Conservation (phyloP, 2,888 invertebrate genomes). For the Gandaritis pyraliata region DNA sequence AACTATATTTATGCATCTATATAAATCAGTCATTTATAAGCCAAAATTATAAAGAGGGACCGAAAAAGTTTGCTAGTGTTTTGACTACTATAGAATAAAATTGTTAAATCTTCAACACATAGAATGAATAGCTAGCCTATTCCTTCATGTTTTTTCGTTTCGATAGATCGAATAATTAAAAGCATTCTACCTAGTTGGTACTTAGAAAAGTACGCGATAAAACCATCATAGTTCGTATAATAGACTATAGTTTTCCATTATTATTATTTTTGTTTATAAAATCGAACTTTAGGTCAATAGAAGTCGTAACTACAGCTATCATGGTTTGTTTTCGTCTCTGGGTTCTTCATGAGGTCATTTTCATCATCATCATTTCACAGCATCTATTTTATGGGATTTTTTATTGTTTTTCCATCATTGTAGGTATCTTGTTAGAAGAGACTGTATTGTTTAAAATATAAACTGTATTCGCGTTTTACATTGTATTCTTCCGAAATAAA, state of each 20-base stretch:
- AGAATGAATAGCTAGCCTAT: constrained; percentile 12
- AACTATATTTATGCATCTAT: neutral
- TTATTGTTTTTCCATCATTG: constrained; percentile 44
- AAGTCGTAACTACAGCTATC: constrained; percentile 50
- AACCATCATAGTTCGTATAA: constrained; percentile 45
- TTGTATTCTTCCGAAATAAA: constrained; percentile 19
- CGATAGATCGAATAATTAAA: constrained; percentile 34
- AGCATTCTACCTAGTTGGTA: constrained; percentile 28
- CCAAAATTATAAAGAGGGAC: constrained; percentile 2
- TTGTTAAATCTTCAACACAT: neutral
- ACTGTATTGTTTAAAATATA: constrained; percentile 1
- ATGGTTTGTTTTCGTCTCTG: constrained; percentile 60
- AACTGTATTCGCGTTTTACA: constrained; percentile 6
- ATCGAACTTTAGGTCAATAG: constrained; percentile 41
- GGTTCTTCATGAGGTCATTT: constrained; percentile 51
- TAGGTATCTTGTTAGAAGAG: constrained; percentile 8
- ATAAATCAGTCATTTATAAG: neutral
- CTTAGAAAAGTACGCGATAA: constrained; percentile 43
- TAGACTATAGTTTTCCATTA: constrained; percentile 44
- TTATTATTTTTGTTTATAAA: constrained; percentile 21
- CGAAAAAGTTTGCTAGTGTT: constrained; percentile 1
- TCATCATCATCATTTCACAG: constrained; percentile 47
- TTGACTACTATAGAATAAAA: constrained; percentile 3
- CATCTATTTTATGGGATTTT: constrained; percentile 30
- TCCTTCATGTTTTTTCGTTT: constrained; percentile 51